Percentiles rank a stretch among this genome's conserved stretches.
These are phyloP conservation scores for Stenchaetothrips biformis DNA, from an alignment of 2,888 invertebrate species.

Conservation along the genomic window DNA sequence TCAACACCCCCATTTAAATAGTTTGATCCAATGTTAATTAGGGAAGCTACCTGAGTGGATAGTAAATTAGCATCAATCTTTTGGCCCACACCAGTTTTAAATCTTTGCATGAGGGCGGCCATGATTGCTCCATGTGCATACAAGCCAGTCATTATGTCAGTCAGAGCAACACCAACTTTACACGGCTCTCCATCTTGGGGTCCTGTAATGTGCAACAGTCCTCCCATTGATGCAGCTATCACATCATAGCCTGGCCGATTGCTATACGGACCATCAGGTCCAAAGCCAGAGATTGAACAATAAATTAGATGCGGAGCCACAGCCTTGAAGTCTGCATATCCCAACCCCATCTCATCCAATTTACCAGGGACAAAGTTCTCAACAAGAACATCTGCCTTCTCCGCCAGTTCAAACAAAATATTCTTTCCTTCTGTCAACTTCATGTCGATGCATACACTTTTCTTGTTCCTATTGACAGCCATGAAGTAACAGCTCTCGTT, in stretches of 20 bases:
- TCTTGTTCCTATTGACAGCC: constrained; percentile 89
- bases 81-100: constrained; percentile 76
- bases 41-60: constrained; percentile 81
- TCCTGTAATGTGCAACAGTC: constrained; percentile 85
- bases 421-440: constrained; percentile 61
- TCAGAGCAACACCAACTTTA: constrained; percentile 88
- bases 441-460: constrained; percentile 82
- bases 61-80: constrained; percentile 92
- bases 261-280: constrained; percentile 78
- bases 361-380: constrained; percentile 95
- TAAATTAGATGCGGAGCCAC: constrained; percentile 79
- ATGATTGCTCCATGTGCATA: constrained; percentile 93
- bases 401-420: constrained; percentile 66
- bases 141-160: constrained; percentile 87
- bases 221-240: constrained; percentile 89
- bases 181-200: constrained; percentile 76
- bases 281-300: constrained; percentile 92
- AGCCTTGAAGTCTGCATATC: constrained; percentile 66
- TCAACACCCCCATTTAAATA: constrained; percentile 74
- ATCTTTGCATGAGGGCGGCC: constrained; percentile 76
- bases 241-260: constrained; percentile 93
- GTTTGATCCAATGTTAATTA: constrained; percentile 85
- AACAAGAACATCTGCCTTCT: constrained; percentile 77
- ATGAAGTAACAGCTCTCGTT: constrained; percentile 75
- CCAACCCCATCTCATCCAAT: constrained; percentile 66